Base-by-base conservation (phyloP, 2,888 invertebrate genomes). In the Aproaerema taeniolella region DNA sequence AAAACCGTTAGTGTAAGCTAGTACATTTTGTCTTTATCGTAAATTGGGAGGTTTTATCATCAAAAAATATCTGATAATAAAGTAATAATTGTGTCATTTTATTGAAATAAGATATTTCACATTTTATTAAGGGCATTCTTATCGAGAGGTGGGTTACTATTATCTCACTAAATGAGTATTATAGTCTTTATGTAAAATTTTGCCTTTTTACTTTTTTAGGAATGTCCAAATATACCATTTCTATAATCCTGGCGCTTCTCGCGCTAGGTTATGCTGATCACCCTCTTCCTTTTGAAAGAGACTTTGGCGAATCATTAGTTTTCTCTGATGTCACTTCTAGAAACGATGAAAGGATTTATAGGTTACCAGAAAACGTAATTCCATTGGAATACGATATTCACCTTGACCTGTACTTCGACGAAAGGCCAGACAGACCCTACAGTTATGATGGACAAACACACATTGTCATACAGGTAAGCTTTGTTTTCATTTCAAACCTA, bases 361-460 rank as follows among this genome's bases (percentile, higher is more conserved):
- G 86, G 26, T 46, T 86, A 7, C 86, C 86, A 1, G 51, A 59
- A 34, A 76, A 55, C 38, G 76, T 86, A 0, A 39, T 71, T 1
- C 86, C 86, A n/a, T 35, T 79, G 6, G 70, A 74, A 14, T 86
- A 85, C 37, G 79, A 86, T 33, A 70, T 86, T 31, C 65, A 63
- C 31, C 69, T 86, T 3, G 79, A 85, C 47, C 53, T 86, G 0
- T 82, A 61, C 43, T 86, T 86, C 24, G 62, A 60, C 39, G 85
- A 82, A 41, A 62, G 67, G 26, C 50, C 55, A 1, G 71, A 77
- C 4, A 67, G 59, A 8, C 76, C 78, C 0, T 86, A 61, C 34
- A 80, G 73, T 48, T 86, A 69, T 47, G 78, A 82, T 50, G 86
- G 86, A 17, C 57, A 43, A 13, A 79, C 67, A 31, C 49, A 52